These are phyloP conservation scores for Ostrea edulis DNA, from an alignment of 1,140 invertebrate species.

Conservation along the genomic window DNA sequence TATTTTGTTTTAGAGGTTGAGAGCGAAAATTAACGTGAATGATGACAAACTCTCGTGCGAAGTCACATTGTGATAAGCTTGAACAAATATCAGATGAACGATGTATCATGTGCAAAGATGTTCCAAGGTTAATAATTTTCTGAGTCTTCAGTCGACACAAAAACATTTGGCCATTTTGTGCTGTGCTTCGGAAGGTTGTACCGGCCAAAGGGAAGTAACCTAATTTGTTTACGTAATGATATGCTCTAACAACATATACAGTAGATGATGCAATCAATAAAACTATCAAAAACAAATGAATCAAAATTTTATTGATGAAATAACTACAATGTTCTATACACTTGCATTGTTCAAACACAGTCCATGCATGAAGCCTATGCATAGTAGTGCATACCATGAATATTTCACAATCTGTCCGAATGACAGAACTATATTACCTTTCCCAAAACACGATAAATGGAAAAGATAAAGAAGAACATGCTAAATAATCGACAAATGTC, in stretches of 20 bases:
- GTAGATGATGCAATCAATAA: too few species aligned
- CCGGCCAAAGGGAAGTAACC: conserved; percentile 9
- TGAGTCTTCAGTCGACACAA: background rate
- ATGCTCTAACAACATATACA: too few species aligned
- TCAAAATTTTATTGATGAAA: background rate
- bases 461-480: conserved; percentile 1
- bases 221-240: conserved; percentile 26
- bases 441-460: background rate
- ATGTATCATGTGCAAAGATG: background rate
- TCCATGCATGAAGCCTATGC: background rate
- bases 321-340: background rate
- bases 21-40: conserved; percentile 27
- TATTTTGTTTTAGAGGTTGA: conserved; percentile 3
- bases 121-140: background rate
- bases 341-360: background rate
- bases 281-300: background rate
- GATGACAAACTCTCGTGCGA: conserved; percentile 36
- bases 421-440: background rate
- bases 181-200: background rate
- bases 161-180: background rate
- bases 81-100: conserved; percentile 26
- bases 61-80: conserved; percentile 10
- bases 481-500: background rate
- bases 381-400: background rate
- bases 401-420: background rate